Base-by-base conservation (phyloP, 2,888 invertebrate species). In the Archips crataeganus region DNA sequence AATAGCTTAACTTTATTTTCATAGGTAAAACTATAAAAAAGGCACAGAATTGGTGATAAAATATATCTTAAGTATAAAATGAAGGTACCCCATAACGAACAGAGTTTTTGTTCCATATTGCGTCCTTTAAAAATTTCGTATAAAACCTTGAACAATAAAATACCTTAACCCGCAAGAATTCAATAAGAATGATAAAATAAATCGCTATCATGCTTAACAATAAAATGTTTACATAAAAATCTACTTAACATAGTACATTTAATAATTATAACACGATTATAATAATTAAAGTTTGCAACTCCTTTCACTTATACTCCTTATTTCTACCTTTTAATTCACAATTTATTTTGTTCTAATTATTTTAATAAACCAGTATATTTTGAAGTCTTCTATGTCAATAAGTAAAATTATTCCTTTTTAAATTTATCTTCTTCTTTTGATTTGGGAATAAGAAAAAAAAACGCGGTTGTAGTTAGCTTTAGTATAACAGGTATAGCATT, bases 31-130 rank as follows among this genome's bases (percentile, higher is more conserved):
- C n/a, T 51, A 49, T 42, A 67, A 69, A 71, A 59, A 70, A 74
- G 70, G 70, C 74, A 70, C 68, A 63, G n/a, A 49, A 42, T 66
- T 49, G 63, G 68, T 73, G 63, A 64, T 69, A 47, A 54, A 57
- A 71, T 32, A 11, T 34, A 63, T 61, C 0, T 15, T 15, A 66
- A 42, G 42, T 49, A 65, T 15, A 61, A 63, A 32, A 54, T 32
- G 0, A n/a, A n/a, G n/a, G 39, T 36, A n/a, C 39, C 39, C n/a
- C 36, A n/a, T 36, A 64, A 49, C 64, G 23, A 64, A 47, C 10
- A 34, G 32, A 32, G 47, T 47, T 23, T 63, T 2, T 34, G 13
- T 32, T 9, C 5, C 4, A 34, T 39, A 11, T 3, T 15, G 54
- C 45, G 45, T 61, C 1, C 15, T 54, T 62, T 34, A 13, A 51